Base-by-base conservation (phyloP, 37 sponge, comb jelly and placozoan genomes). In the Cliona cf. orientalis region DNA sequence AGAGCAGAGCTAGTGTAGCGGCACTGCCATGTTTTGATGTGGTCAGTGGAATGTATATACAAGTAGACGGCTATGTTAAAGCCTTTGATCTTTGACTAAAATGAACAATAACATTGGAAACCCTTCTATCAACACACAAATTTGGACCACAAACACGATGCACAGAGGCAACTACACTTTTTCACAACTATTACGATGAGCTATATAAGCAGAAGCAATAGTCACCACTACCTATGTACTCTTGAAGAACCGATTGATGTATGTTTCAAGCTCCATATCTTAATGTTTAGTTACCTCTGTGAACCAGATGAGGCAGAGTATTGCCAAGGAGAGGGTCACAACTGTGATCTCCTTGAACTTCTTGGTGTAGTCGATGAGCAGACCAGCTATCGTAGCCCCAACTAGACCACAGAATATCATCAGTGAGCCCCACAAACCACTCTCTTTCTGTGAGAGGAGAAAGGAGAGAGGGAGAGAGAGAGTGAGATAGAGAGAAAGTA, bases 341-440 rank as follows among this genome's bases (percentile, higher is more conserved):
- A 94, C 87, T 11, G 83, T 57, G 19, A 88, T 58, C 53, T 90
- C 95, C 65, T 84, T 84, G 45, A 82, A 95, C 34, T 60, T 38
- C 60, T 87, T 87, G 57, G 96, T 92, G 72, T 49, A 65, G 74
- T 95, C 96, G 9, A 89, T 44, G 19, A 90, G 14, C 26, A 89
- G 1, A 29, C 94, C 79, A 57, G 72, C 81, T 14, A 89, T 12
- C 4, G 81, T 42, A 9, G 94, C 95, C 3, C 94, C 91, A 0
- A 80, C 70, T 53, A 93, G 69, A 1, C 96, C 96, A 56, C 12
- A 32, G 43, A 92, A 79, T 49, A 92, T 89, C 88, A 86, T 78
- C 43, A 87, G 57, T 23, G 86, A 84, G 6, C 91, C 93, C 83
- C 92, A 86, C 42, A 95, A 46, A 11, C 96, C 96, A 53, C 85